phyloP scores from a whole-genome alignment of 2,888 invertebrate species.

The Polia nebulosa region DNA sequence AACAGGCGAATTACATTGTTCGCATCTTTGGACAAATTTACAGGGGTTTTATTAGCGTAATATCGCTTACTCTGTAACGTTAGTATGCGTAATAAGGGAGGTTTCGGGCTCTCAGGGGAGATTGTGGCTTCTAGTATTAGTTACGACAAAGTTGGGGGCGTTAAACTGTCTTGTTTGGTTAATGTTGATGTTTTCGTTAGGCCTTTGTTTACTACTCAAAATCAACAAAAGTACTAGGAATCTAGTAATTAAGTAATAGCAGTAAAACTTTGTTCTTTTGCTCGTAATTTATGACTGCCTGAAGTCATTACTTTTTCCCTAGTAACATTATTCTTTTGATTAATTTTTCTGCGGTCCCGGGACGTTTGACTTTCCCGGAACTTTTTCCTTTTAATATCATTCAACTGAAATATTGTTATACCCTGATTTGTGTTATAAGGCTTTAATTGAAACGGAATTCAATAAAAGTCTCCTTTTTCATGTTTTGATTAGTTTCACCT shows the following conservation, averaged over 20 bases:
- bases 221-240: constrained; percentile 2
- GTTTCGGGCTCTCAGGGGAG: constrained; percentile 14
- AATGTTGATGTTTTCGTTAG: constrained; percentile 16
- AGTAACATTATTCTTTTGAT: constrained; percentile 9
- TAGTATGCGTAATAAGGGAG: constrained; percentile 45
- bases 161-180: constrained; percentile 47
- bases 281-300: not conserved
- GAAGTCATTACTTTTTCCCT: constrained; percentile 11
- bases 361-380: not conserved
- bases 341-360: not conserved
- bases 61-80: constrained; percentile 55
- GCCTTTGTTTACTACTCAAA: constrained; percentile 7
- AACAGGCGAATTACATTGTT: constrained; percentile 79
- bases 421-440: too few relatives aligned
- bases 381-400: constrained; percentile 6
- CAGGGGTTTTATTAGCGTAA: constrained; percentile 62
- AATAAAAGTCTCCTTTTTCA: too few relatives aligned
- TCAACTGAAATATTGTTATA: not conserved
- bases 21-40: constrained; percentile 58
- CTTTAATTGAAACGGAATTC: too few relatives aligned
- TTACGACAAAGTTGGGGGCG: constrained; percentile 32
- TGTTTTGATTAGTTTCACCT: too few relatives aligned
- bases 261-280: constrained; percentile 4
- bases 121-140: constrained; percentile 29
- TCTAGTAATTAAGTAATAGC: not conserved